Evolutionary conservation across 2,797 vertebrate genomes (phyloP).

Genomic region (Natrix natrix): DNA sequence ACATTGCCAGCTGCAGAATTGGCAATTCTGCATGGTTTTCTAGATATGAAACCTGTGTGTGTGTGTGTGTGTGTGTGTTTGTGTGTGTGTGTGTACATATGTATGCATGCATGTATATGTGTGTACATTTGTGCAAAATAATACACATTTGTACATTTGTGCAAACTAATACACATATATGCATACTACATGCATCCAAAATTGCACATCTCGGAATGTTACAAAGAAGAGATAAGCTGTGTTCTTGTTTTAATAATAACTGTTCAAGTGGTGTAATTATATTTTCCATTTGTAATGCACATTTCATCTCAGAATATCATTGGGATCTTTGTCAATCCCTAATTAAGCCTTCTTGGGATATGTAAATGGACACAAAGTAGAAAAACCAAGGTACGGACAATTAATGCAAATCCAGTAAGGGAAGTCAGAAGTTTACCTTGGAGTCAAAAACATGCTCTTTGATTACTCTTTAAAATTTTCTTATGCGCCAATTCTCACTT

Average conservation of each 20-base stretch:
- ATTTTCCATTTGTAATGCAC: slow-evolving; percentile 37
- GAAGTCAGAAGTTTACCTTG: not conserved
- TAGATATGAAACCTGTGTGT: slow-evolving; percentile 5
- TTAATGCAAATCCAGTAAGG: not conserved
- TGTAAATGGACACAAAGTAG: not conserved
- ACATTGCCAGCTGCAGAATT: not conserved
- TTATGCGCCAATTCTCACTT: not conserved
- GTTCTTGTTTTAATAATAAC: slow-evolving; percentile 60
- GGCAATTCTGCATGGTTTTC: not conserved
- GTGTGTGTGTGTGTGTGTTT: too few species aligned
- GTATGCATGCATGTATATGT: not conserved
- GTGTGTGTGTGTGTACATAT: too few species aligned
- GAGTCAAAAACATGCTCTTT: not conserved
- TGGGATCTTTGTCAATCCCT: slow-evolving; percentile 36
- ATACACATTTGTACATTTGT: not conserved
- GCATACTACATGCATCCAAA: not conserved
- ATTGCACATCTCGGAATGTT: slow-evolving; percentile 45
- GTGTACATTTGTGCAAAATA: not conserved
- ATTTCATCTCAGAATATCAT: slow-evolving; percentile 26
- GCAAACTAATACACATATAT: not conserved
- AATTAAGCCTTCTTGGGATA: slow-evolving; percentile 4
- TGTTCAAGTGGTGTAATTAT: slow-evolving; percentile 36
- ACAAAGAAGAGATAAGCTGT: slow-evolving; percentile 37
- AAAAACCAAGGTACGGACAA: slow-evolving; percentile 17
- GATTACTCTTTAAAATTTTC: not conserved